Base-by-base conservation (phyloP, 2,888 invertebrate species). In the Lissonota sp. region DNA sequence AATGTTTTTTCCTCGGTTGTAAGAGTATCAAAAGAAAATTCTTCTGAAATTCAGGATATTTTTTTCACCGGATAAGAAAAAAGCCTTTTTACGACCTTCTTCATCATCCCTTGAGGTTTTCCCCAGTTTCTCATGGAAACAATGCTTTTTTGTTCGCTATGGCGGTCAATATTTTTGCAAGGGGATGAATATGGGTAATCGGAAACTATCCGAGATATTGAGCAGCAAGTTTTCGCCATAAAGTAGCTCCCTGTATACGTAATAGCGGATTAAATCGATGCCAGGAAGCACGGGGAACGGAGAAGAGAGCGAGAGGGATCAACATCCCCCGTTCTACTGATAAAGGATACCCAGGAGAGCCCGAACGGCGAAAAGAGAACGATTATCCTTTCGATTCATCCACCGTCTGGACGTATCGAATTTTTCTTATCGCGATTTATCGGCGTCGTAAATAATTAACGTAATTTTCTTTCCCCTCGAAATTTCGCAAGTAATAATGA, bases 251-350 rank as follows among this genome's bases (percentile, higher is more conserved):
- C 26, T 26, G 26, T 26, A 42, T 79, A 63, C 51, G 71, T 81
- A 64, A 83, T 75, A 72, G 69, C 55, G 79, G 78, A 74, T 79
- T 71, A 71, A 81, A 83, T 81, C 79, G 83, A 81, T 73, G 76
- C 64, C 44, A 66, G 49, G 60, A 7, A 67, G 67, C 60, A 42
- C 42, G 39, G 37, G 12, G 39, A 12, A 5, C 6, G 7, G 49
- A 39, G 46, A 39, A 3, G 26, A 46, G 55, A 37, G 42, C 7
- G 58, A 16, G 37, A 37, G 62, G 69, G 73, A 77, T 81, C 64
- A 81, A 64, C 16, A 81, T 81, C 58, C 44, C 58, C 44, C 58
- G 74, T 57, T 74, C 63, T 70, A 46, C 53, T 70, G 77, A 74
- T 49, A 63, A 63, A 76, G 64, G 44, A 70, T 58, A 16, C 53